Evolutionary conservation across 1,140 invertebrate species (phyloP), one percentile per base, ranked within the genome.

Genomic region (Hyles vespertilio): DNA sequence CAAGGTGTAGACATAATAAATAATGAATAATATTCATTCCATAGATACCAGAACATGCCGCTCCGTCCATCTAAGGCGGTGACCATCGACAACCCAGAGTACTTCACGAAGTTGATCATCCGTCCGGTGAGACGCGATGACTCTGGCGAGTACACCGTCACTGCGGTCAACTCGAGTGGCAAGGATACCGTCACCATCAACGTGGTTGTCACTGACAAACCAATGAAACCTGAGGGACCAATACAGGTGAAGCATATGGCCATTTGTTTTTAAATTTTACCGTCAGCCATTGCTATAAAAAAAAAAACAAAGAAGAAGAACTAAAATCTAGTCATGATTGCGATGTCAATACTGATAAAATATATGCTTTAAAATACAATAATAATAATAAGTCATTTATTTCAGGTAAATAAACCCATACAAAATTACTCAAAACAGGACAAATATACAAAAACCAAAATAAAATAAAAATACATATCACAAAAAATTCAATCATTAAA

Each of bases 151-250:
- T 98, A 98, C 79, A 94, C 93, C n/a, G 93, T 98, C 34, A 94
- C 93, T 1, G 96, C 96, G 0, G 92, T 92, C 36, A 98, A 98
- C 83, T 94, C 92, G 43, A 96, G 95, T 33, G 96, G 96, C 70
- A 95, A 94, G 73, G 98, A 99, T 74, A 92, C 92, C 32, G 97
- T 97, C 9, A 95, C 95, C 5, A 94, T 99, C 55, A 95, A 95
- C 63, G 96, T 99, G 8, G 93, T 94, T 36, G 96, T 98, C 50
- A 96, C 95, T n/a, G 96, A 98, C 79, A 98, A 97, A 71, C 97
- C 97, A 0, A 89, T 91, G 3, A 90, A 94, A 54, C 97, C 97
- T 3, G 94, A 97, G 89, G 97, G 97, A 72, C 97, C 97, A 50
- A 84, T 98, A n/a, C 84, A 84, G 78, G 89, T 90, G 49, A 66